phyloP scores from a whole-genome alignment of 2,888 invertebrate species.

The Agonopterix arenella region DNA sequence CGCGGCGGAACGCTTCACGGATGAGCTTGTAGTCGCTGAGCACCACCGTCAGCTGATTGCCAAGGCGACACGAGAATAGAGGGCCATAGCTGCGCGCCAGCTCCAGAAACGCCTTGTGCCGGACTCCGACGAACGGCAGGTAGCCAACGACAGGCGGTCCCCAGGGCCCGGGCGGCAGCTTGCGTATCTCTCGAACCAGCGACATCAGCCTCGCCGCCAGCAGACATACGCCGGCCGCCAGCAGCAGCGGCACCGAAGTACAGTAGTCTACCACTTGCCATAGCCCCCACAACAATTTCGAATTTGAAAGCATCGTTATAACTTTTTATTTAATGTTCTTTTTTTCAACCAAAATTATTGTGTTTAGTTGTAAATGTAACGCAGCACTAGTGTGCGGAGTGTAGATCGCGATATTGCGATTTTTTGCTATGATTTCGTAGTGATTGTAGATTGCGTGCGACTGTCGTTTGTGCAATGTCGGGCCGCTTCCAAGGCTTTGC shows the following conservation, averaged over 20 bases:
- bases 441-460: constrained; percentile 64
- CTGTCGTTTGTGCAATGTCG: constrained; percentile 69
- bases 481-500: constrained; percentile 71
- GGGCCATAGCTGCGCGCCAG: constrained; percentile 87
- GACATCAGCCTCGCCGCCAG: constrained; percentile 64
- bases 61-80: constrained; percentile 88
- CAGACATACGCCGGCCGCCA: constrained; percentile 64
- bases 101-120: constrained; percentile 87
- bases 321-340: constrained; percentile 40
- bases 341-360: too few species aligned
- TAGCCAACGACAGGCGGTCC: constrained; percentile 91
- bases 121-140: constrained; percentile 86
- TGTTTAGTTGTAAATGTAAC: constrained; percentile 35
- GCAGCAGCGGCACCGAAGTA: constrained; percentile 59
- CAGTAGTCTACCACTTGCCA: constrained; percentile 65
- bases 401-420: constrained; percentile 49
- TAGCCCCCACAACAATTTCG: constrained; percentile 75
- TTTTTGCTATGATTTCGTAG: constrained; percentile 36
- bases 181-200: constrained; percentile 56
- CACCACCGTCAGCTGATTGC: constrained; percentile 89
- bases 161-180: constrained; percentile 92
- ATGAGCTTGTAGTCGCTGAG: constrained; percentile 91
- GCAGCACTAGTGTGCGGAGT: constrained; percentile 52
- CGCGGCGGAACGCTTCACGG: constrained; percentile 89
- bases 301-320: constrained; percentile 53